A percentile compares a stretch with the other conserved stretches of the same genome.
Conservation (phyloP, 2,797 vertebrate species). For the Dromococcyx pavoninus region DNA sequence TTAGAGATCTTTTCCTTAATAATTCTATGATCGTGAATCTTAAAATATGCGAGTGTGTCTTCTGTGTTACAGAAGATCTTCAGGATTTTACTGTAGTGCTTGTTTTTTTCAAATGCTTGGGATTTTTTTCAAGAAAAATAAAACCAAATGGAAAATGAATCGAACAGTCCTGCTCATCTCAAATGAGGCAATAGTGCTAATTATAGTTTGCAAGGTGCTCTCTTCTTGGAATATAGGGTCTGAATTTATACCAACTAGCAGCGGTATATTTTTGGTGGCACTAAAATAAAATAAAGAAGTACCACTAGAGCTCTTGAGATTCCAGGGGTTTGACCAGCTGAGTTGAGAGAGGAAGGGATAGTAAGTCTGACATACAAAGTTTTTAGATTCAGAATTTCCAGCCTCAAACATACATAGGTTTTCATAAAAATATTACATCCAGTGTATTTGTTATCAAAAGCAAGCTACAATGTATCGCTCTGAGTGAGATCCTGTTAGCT, state of each 20-base stretch:
- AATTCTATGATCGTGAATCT: no score
- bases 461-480: background rate
- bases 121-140: no score
- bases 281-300: background rate
- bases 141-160: background rate
- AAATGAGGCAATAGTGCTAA: background rate
- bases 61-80: background rate
- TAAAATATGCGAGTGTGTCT: background rate
- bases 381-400: background rate
- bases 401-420: background rate
- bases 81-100: accelerated
- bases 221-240: background rate
- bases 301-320: background rate
- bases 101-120: background rate
- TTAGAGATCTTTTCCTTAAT: no score
- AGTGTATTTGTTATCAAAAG: background rate
- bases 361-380: background rate
- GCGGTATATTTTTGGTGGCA: background rate
- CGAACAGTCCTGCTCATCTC: background rate
- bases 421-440: background rate
- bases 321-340: background rate
- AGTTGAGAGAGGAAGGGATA: background rate
- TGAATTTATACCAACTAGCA: background rate
- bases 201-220: background rate
- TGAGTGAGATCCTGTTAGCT: background rate